Conservation (phyloP, 1,140 invertebrate genomes). For the Drosophila aff. region DNA sequence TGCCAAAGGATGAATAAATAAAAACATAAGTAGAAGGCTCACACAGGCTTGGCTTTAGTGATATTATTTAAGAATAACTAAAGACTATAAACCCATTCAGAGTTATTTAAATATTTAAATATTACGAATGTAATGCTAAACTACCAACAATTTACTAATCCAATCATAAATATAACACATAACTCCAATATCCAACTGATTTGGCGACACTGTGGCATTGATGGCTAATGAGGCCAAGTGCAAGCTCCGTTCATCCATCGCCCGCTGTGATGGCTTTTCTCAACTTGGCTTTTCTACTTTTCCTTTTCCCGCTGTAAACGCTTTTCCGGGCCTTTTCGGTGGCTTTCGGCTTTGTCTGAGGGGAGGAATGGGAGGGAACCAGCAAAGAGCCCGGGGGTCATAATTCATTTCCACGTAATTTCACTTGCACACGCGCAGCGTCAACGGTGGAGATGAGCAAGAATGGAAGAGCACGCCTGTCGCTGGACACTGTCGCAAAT, state of each 20-base stretch:
- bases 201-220: constrained; percentile 11
- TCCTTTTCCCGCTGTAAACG: constrained; percentile 27
- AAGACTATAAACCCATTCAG: background rate
- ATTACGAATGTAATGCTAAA: background rate
- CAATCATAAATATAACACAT: background rate
- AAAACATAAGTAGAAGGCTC: background rate
- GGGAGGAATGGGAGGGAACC: background rate
- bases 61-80: background rate
- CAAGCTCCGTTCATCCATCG: background rate
- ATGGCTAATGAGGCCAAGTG: constrained; percentile 39
- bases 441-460: constrained; percentile 1
- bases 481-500: background rate
- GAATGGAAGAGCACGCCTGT: no score
- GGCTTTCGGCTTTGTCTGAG: constrained; percentile 9
- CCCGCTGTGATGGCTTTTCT: constrained; percentile 52
- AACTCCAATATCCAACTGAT: background rate
- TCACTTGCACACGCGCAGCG: constrained; percentile 68
- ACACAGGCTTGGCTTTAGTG: background rate
- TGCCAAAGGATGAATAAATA: background rate
- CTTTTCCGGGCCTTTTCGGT: constrained; percentile 41
- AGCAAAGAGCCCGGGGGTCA: constrained; percentile 22
- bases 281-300: constrained; percentile 28
- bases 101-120: background rate
- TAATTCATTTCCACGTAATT: constrained; percentile 81
- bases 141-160: background rate